A percentile compares a stretch with the other conserved stretches of the same genome.
Evolutionary conservation across 2,113 vertebrate species (phyloP).

Genomic region (Illadopsis cleaveri): DNA sequence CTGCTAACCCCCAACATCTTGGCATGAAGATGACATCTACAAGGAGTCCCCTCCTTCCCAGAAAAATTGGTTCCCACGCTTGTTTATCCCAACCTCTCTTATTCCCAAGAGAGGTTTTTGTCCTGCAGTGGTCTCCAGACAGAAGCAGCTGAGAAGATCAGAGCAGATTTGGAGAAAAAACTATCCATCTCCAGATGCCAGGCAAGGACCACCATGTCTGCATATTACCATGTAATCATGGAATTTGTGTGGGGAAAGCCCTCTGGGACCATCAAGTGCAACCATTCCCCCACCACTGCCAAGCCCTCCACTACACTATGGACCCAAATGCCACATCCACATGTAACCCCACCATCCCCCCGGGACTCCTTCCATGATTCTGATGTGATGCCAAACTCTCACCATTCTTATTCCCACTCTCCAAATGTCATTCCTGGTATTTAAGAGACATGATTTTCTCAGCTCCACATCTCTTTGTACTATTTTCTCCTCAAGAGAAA

Average conservation of each 20-base stretch:
- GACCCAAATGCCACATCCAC: background rate
- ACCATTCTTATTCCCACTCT: background rate
- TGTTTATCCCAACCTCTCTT: background rate
- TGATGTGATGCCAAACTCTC: fast-evolving
- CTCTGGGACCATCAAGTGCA: background rate
- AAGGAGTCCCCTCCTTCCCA: background rate
- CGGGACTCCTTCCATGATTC: fast-evolving
- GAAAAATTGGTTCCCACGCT: background rate
- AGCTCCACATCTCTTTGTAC: background rate
- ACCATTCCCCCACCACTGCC: background rate
- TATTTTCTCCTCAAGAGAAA: background rate
- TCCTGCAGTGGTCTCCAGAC: background rate
- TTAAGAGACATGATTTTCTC: background rate
- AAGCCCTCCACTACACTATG: background rate
- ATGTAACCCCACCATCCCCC: too few species aligned
- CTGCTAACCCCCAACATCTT: background rate
- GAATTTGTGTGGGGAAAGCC: background rate
- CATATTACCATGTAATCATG: background rate
- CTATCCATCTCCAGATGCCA: fast-evolving
- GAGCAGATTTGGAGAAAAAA: background rate
- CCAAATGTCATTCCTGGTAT: background rate
- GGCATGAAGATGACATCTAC: background rate
- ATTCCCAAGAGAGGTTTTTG: background rate
- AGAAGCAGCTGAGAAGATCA: background rate
- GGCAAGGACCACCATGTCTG: background rate